phyloP scores from a whole-genome alignment of 2,797 vertebrate species.

The Anabas testudineus region DNA sequence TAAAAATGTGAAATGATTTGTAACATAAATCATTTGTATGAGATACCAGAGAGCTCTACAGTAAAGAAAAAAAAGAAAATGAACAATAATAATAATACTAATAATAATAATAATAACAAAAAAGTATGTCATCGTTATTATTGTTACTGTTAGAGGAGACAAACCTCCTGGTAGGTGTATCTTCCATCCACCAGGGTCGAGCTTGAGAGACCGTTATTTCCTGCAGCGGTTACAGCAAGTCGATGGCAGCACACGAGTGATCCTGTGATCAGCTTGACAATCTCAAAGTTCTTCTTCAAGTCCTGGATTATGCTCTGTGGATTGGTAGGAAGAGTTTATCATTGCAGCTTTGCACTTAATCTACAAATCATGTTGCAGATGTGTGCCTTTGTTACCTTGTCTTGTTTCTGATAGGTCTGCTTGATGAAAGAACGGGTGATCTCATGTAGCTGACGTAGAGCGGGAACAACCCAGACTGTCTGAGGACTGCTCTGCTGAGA shows the following conservation, averaged over 20 bases:
- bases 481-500: slow-evolving; percentile 96
- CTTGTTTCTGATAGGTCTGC: slow-evolving; percentile 99
- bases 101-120: too few species aligned
- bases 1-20: neutral
- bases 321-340: slow-evolving; percentile 11
- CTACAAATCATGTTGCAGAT: neutral
- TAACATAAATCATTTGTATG: neutral
- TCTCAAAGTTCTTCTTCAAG: slow-evolving; percentile 99
- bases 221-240: slow-evolving; percentile 90
- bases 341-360: too few species aligned
- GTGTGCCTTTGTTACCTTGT: slow-evolving; percentile 88
- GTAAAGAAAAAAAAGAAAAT: neutral
- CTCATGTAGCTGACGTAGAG: slow-evolving; percentile 96
- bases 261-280: slow-evolving; percentile 96
- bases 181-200: slow-evolving; percentile 93
- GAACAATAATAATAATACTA: too few species aligned
- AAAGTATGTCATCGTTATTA: too few species aligned
- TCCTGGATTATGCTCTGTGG: slow-evolving; percentile 98
- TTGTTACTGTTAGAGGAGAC: neutral
- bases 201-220: slow-evolving; percentile 89
- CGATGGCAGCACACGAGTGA: slow-evolving; percentile 97
- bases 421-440: slow-evolving; percentile 99
- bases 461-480: slow-evolving; percentile 98
- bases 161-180: slow-evolving; percentile 97
- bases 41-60: neutral